phyloP scores from a whole-genome alignment of 2,888 invertebrate species.

The Tenthredo amoena region DNA sequence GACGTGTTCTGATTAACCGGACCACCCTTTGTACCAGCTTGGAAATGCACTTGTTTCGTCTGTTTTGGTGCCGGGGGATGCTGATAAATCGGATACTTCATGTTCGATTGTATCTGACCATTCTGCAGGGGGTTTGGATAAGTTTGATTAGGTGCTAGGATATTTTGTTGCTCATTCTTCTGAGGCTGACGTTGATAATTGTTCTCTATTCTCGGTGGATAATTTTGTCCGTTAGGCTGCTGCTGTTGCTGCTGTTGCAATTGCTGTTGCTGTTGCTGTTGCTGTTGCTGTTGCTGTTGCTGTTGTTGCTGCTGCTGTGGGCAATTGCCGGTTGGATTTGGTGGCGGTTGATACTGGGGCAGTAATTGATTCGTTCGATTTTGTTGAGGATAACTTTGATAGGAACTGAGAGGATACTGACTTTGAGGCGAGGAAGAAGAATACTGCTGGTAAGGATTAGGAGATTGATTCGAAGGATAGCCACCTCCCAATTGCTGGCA shows the following conservation, averaged over 20 bases:
- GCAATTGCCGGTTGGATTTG: constrained; percentile 68
- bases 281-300: constrained; percentile 55
- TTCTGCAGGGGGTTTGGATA: constrained; percentile 73
- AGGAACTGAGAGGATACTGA: constrained; percentile 68
- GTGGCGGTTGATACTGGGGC: constrained; percentile 77
- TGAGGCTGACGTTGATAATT: constrained; percentile 76
- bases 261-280: constrained; percentile 62
- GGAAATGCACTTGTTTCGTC: constrained; percentile 84
- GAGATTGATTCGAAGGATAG: constrained; percentile 69
- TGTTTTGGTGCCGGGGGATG: constrained; percentile 83
- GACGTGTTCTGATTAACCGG: constrained; percentile 84
- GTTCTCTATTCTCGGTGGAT: constrained; percentile 65
- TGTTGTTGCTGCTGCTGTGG: constrained; percentile 70
- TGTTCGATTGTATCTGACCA: constrained; percentile 72
- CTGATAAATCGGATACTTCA: constrained; percentile 82
- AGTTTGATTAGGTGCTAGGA: constrained; percentile 70
- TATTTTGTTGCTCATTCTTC: constrained; percentile 75
- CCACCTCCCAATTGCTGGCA: constrained; percentile 64
- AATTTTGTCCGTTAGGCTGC: constrained; percentile 60
- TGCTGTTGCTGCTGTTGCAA: constrained; percentile 57
- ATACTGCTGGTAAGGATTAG: constrained; percentile 69
- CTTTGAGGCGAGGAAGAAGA: constrained; percentile 58
- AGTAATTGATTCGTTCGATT: constrained; percentile 71
- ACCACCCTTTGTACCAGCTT: constrained; percentile 86
- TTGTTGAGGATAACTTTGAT: constrained; percentile 68